These are phyloP conservation scores for Atherinosoma microstoma DNA, from an alignment of 2,797 vertebrate genomes.

Conservation along the genomic window DNA sequence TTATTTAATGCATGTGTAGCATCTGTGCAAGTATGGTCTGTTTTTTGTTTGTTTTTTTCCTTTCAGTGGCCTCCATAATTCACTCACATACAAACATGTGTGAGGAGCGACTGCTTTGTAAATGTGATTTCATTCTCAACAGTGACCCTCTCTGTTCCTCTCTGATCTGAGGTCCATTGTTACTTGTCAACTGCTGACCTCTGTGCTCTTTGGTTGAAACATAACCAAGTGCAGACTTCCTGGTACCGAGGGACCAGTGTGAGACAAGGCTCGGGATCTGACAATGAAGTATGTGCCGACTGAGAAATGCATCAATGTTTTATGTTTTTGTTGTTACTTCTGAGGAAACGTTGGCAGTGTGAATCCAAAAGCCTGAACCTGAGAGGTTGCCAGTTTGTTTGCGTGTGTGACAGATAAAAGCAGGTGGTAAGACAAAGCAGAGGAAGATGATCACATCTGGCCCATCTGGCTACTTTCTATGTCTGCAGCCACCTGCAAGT, in stretches of 20 bases:
- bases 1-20: neutral
- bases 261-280: neutral
- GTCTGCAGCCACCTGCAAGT: constrained; percentile 35
- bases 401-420: constrained; percentile 4
- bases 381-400: constrained; percentile 4
- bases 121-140: constrained; percentile 61
- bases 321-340: neutral
- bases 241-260: constrained; percentile 44
- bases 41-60: neutral
- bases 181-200: constrained; percentile 45
- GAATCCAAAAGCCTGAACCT: constrained; percentile 1
- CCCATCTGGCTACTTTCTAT: constrained; percentile 42
- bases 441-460: constrained; percentile 51
- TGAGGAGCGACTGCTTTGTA: constrained; percentile 26
- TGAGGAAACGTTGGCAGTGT: neutral
- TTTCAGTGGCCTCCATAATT: neutral
- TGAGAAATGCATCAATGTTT: constrained; percentile 3
- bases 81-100: constrained; percentile 5
- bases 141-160: constrained; percentile 48
- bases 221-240: constrained; percentile 58
- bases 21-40: neutral
- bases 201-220: constrained; percentile 35
- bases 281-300: neutral
- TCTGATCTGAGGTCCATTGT: constrained; percentile 66
- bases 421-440: constrained; percentile 53